These are phyloP conservation scores for Dusona sp. DNA, from an alignment of 2,888 invertebrate species.

Conservation along the genomic window DNA sequence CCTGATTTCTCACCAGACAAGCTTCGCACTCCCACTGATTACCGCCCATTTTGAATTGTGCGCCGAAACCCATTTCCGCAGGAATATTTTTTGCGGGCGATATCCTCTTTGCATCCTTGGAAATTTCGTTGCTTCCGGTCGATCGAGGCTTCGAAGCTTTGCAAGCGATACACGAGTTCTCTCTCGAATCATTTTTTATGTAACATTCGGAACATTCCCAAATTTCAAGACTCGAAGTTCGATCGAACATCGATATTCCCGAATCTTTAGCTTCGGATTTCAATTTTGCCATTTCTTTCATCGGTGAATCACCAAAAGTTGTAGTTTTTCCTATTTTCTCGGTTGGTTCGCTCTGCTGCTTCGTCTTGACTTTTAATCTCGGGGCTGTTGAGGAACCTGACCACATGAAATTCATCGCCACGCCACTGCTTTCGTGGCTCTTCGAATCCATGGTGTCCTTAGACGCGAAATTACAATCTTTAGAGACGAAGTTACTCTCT, in stretches of 20 bases:
- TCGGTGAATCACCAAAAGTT: neutral
- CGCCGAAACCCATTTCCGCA: conserved; percentile 73
- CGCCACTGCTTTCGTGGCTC: conserved; percentile 25
- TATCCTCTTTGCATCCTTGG: conserved; percentile 34
- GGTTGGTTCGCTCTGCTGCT: conserved; percentile 53
- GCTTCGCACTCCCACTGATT: conserved; percentile 86
- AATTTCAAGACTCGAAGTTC: conserved; percentile 50
- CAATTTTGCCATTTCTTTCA: conserved; percentile 76
- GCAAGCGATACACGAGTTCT: conserved; percentile 80
- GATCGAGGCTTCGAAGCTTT: conserved; percentile 74
- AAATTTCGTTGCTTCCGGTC: conserved; percentile 1
- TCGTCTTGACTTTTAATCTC: conserved; percentile 77
- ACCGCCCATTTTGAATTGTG: conserved; percentile 73
- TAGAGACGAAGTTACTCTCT: conserved; percentile 29
- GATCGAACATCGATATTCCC: neutral
- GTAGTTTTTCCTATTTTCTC: neutral
- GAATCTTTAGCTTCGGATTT: conserved; percentile 59
- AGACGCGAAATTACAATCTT: conserved; percentile 33
- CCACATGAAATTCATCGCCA: conserved; percentile 81
- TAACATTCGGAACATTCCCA: conserved; percentile 84
- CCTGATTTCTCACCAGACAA: conserved; percentile 86
- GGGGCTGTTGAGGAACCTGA: conserved; percentile 78
- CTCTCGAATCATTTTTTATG: conserved; percentile 79
- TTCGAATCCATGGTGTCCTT: conserved; percentile 40
- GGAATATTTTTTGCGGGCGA: conserved; percentile 10